Base-by-base conservation (phyloP, 2,797 vertebrate genomes). In the Cirrhinus molitorella region DNA sequence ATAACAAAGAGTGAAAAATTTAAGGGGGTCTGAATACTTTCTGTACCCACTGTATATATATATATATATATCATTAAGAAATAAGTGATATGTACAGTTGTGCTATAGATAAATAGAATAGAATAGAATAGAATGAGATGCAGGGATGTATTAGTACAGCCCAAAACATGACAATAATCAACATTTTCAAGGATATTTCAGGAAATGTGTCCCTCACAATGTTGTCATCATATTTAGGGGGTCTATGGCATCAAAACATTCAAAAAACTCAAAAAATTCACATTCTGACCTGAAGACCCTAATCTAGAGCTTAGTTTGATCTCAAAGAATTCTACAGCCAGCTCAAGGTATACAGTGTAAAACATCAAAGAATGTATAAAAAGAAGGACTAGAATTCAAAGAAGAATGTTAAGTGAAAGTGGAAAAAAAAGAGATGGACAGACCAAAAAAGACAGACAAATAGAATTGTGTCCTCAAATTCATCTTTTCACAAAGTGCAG, bases 401-500 rank as follows among this genome's bases (percentile, higher is more conserved):
- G 71, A 63, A 75, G 3, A 25, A 31, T 31, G 10, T 77, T 40
- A 43, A 13, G 17, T 40, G 51, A 45, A 47, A 61, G 3, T 45
- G 31, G 28, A 34, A 43, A 34, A 34, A 34, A 34, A 34, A n/a
- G n/a, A 68, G 43, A 78, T 7, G 49, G 14, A 81, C n/a, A 40
- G 37, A 23, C 61, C 21, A 4, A 76, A 53, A 25, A 37, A 43
- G 34, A 25, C 13, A 80, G 61, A 71, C 28, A 81, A 45, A 47
- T 57, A 65, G 3, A 25, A 63, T 71, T 71, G 53, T 86, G 70
- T 70, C 34, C 43, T 65, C 45, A 37, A 40, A 84, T 84, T 53
- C 25, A 53, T 83, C 70, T 75, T 65, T 79, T 81, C 67, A 74
- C 79, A 31, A 78, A 34, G 43, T 43, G 28, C 67, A 66, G 75